Evolutionary conservation across 2,888 invertebrate species (phyloP), one percentile per base, ranked within the genome.

Genomic region (Cactoblastis cactorum): DNA sequence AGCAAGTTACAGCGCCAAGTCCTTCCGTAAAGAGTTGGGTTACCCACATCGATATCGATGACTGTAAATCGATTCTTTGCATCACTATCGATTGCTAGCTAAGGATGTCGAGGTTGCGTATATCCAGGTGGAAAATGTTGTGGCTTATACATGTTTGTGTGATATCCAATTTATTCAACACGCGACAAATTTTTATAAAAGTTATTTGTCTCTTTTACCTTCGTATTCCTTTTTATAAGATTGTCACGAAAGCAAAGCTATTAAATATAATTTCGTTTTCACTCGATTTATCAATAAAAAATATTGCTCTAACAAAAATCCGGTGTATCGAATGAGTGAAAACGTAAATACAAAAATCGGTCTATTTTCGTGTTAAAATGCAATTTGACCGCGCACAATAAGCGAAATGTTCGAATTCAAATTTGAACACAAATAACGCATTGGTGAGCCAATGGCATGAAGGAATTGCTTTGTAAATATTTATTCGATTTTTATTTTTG

Each of bases 21-120:
- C 77, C 74, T 83, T 86, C 84, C 84, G 83, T 76, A 81, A 74
- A 74, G 78, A 59, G 69, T 86, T 63, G 69, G 54, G 68, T 87
- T 86, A 66, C 84, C 74, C 69, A 62, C 74, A 71, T 54, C 58
- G 63, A 62, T 77, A 79, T 81, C 80, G 74, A 69, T 82, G 68
- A 63, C 72, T 58, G 85, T 68, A 80, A 86, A 58, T 45, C 57
- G 74, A 85, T 61, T 59, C 55, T 51, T 66, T 67, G 56, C 69
- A 62, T 63, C 68, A 65, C 56, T 78, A 73, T 80, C 67, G 68
- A 67, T 73, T 78, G 67, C 77, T 68, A 64, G 71, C 69, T 24
- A 43, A 61, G 59, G 59, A 56, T 56, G 58, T 59, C 68, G 73
- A 72, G 69, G 68, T 65, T 63, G 59, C 61, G 59, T 54, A 49